Conservation (phyloP, 2,797 vertebrate species). For the Megaceryle alcyon region DNA sequence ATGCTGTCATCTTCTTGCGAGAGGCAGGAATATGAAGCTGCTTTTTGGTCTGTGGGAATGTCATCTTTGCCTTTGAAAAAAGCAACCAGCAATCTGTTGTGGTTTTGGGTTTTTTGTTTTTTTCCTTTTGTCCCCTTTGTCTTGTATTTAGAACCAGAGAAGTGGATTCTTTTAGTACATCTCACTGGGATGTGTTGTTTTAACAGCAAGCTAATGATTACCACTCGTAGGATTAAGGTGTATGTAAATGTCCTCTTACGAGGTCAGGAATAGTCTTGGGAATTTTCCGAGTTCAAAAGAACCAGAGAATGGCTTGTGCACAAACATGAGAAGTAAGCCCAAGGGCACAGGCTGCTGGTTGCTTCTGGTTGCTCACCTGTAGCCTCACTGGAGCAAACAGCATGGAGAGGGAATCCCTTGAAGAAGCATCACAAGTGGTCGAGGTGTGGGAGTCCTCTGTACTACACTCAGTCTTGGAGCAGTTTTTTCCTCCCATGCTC, state of each 20-base stretch:
- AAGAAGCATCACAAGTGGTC: neutral
- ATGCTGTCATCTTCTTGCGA: neutral
- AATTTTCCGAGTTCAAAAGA: neutral
- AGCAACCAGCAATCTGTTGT: neutral
- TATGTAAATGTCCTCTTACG: neutral
- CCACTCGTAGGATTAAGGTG: neutral
- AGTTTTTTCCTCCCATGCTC: neutral
- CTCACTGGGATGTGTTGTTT: neutral
- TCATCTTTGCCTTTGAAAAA: neutral
- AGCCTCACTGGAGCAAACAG: neutral
- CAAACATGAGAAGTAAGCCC: neutral
- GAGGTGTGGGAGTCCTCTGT: neutral
- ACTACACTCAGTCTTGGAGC: accelerated
- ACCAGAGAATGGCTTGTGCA: neutral
- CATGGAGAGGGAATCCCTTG: neutral
- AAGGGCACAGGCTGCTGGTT: neutral
- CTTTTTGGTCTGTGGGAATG: neutral
- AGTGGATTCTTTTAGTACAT: neutral
- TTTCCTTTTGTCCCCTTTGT: neutral
- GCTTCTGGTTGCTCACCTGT: neutral
- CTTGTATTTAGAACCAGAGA: neutral
- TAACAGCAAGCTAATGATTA: slow-evolving; percentile 18
- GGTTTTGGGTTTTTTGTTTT: neutral
- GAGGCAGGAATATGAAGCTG: neutral
- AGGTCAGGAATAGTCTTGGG: neutral